These are phyloP conservation scores for Acanthopleura granulata DNA, from an alignment of 2,888 invertebrate genomes.

Conservation along the genomic window DNA sequence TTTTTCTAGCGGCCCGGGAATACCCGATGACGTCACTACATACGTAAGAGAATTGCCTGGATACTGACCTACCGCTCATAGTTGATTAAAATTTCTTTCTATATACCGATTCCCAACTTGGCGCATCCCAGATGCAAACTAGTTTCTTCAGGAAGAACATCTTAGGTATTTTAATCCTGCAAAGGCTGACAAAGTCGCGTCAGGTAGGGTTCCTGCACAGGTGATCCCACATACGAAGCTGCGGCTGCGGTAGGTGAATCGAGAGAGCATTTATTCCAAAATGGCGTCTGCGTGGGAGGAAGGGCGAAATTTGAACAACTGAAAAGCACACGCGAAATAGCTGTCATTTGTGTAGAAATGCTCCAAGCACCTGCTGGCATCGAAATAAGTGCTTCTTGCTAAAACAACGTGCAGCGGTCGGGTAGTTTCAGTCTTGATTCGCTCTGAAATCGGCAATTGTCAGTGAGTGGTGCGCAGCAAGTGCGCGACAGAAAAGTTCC, in stretches of 20 bases:
- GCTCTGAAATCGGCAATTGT: background rate
- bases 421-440: no score
- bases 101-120: background rate
- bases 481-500: background rate
- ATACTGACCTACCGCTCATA: background rate
- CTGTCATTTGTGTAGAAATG: background rate
- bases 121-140: background rate
- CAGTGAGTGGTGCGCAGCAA: background rate
- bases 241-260: background rate
- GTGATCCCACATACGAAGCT: background rate
- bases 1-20: slow-evolving; percentile 17
- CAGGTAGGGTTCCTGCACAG: background rate
- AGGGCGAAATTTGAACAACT: slow-evolving; percentile 18
- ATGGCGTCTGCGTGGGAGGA: slow-evolving; percentile 17
- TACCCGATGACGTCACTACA: background rate
- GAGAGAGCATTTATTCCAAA: slow-evolving; percentile 15
- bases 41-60: slow-evolving; percentile 18
- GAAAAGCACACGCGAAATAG: slow-evolving; percentile 19
- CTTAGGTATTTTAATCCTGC: slow-evolving; percentile 11
- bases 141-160: background rate
- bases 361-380: background rate
- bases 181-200: background rate
- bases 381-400: background rate
- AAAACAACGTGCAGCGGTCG: no score
- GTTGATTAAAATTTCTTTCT: slow-evolving; percentile 8